Base-by-base conservation (phyloP, 2,113 vertebrate genomes). In the Calyptommatus sinebrachiatus region DNA sequence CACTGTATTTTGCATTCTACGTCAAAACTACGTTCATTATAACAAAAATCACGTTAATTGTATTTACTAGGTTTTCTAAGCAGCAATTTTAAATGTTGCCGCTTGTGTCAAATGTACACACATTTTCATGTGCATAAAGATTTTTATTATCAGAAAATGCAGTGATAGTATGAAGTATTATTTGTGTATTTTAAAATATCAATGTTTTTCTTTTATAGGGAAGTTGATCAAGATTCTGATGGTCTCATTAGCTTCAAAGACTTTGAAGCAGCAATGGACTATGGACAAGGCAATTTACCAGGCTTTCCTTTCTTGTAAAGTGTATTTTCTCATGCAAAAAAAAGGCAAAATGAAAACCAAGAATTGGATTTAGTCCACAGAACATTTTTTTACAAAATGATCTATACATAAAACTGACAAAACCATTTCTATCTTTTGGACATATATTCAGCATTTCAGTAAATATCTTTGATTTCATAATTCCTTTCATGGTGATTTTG, bases 221-320 rank as follows among this genome's bases (percentile, higher is more conserved):
- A 94, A 83, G 91, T 95, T 1, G 76, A 97, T 93, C 94, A 87
- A 71, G 94, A 97, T 87, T 94, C 93, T 61, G 94, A 95, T 77
- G 94, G 93, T 57, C 86, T 80, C 7, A 84, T 96, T 78, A 95
- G 93, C 92, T 97, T 96, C 91, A 95, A 94, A 94, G 96, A 95
- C 83, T 95, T 96, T 80, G 94, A 96, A 83, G 93, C 83, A 48
- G 92, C 92, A 86, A 86, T 96, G 89, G 91, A 92, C 75, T 89
- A 86, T 0, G 85, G 93, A 75, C 85, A 91, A 89, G 90, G 88
- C 70, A 86, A 93, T 89, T 79, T 84, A 74, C 85, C 85, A 89
- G 9, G 67, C 28, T n/a, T 60, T 67, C 83, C 50, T 78, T 71
- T 89, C 41, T 72, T 78, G 77, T 89, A 71, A 87, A 79, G 84